Percentiles rank a stretch among this genome's conserved stretches.
Conservation (phyloP, 2,888 invertebrate species). For the Mechanitis mazaeus region DNA sequence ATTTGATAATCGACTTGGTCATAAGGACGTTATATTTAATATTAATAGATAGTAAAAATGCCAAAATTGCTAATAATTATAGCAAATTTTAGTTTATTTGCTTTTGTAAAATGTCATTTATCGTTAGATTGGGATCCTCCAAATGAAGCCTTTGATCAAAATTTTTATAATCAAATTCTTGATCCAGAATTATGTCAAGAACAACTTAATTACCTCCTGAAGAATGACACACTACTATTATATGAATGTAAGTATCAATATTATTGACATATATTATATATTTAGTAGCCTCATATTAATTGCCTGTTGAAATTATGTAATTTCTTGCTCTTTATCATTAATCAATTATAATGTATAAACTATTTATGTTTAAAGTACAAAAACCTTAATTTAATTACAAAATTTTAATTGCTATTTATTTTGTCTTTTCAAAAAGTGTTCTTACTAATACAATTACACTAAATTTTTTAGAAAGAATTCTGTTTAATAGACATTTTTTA, state of each 20-base stretch:
- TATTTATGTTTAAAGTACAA: background rate
- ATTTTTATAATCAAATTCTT: slow-evolving; percentile 46
- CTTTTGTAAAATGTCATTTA: background rate
- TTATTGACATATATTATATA: slow-evolving; percentile 24
- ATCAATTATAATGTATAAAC: too few relatives aligned
- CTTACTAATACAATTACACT: too few relatives aligned
- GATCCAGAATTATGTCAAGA: slow-evolving; percentile 45
- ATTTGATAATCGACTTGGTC: too few relatives aligned
- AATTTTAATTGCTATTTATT: background rate
- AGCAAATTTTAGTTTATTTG: background rate
- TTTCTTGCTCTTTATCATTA: too few relatives aligned
- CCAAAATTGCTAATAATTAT: background rate
- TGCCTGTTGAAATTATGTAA: too few relatives aligned
- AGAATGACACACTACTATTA: slow-evolving; percentile 36
- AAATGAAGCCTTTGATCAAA: slow-evolving; percentile 36
- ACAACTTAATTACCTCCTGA: slow-evolving; percentile 43
- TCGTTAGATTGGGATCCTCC: slow-evolving; percentile 3
- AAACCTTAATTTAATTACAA: background rate
- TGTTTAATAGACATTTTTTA: too few relatives aligned
- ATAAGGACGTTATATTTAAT: too few relatives aligned
- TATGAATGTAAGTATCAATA: slow-evolving; percentile 43
- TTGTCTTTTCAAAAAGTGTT: too few relatives aligned
- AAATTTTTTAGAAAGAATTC: too few relatives aligned
- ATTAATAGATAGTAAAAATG: background rate
- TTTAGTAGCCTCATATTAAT: too few relatives aligned